phyloP scores from a whole-genome alignment of 2,797 vertebrate genomes.

The Babyrousa celebensis region DNA sequence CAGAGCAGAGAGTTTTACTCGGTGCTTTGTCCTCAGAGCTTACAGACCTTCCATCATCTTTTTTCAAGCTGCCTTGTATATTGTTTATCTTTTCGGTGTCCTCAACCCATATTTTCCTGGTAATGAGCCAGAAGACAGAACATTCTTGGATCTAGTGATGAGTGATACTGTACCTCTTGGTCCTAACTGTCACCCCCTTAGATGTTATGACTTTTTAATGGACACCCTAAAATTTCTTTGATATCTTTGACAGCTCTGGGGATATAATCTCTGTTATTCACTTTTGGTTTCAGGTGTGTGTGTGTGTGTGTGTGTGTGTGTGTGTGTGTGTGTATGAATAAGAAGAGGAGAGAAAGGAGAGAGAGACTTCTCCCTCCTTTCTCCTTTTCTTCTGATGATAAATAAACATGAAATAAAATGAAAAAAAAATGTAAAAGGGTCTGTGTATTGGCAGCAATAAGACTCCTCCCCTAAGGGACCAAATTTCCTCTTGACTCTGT shows the following conservation, averaged over 20 bases:
- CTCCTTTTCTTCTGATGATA: background rate
- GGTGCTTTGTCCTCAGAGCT: background rate
- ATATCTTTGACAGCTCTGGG: background rate
- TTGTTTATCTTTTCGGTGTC: background rate
- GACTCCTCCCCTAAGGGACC: background rate
- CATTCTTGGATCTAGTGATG: background rate
- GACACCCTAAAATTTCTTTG: background rate
- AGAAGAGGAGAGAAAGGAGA: background rate
- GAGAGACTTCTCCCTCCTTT: background rate
- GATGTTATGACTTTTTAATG: background rate
- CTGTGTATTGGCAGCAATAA: background rate
- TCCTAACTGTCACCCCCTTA: background rate
- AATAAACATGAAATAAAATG: constrained; percentile 32
- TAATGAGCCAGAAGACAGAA: background rate
- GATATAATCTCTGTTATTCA: background rate
- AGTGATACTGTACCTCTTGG: background rate
- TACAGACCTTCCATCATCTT: background rate
- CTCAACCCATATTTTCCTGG: background rate
- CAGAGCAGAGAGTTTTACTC: background rate
- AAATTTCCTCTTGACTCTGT: background rate
- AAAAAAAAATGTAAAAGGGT: background rate
- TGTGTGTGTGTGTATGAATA: background rate
- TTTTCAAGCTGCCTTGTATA: background rate
- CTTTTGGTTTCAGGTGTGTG: constrained; percentile 8
- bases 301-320: background rate